Percentiles rank a stretch among this genome's conserved stretches.
These are phyloP conservation scores for Procambarus virginalis DNA, from an alignment of 1,140 invertebrate species.

Conservation along the genomic window DNA sequence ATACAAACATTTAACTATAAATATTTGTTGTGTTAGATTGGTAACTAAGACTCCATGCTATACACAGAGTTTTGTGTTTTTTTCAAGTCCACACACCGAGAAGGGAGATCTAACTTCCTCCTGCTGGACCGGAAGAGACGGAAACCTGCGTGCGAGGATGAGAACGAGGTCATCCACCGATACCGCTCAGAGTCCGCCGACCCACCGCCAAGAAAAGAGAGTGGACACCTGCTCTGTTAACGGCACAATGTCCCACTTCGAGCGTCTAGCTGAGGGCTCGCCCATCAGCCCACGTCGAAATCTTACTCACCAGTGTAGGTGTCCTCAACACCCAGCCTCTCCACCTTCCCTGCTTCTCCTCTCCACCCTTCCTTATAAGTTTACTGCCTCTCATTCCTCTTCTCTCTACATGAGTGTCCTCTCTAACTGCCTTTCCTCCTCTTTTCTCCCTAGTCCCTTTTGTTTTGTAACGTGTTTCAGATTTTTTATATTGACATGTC, in stretches of 20 bases:
- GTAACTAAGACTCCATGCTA: too few species aligned
- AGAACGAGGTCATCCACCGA: slow-evolving; percentile 86
- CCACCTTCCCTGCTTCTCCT: too few species aligned
- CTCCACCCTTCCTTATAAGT: too few species aligned
- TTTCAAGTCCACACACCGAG: slow-evolving; percentile 98
- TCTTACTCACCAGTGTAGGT: slow-evolving; percentile 84
- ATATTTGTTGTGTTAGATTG: too few species aligned
- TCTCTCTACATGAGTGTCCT: too few species aligned
- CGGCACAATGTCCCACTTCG: slow-evolving; percentile 87
- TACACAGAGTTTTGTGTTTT: slow-evolving; percentile 15
- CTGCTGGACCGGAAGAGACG: slow-evolving; percentile 96
- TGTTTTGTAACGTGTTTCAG: too few species aligned
- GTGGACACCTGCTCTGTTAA: slow-evolving; percentile 95
- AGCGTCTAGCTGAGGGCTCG: slow-evolving; percentile 96
- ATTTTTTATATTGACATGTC: too few species aligned
- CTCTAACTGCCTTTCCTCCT: too few species aligned
- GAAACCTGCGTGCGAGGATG: slow-evolving; percentile 96
- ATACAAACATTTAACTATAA: too few species aligned
- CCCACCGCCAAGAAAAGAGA: slow-evolving; percentile 93
- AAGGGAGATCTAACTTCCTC: slow-evolving; percentile 99
- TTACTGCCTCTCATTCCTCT: too few species aligned
- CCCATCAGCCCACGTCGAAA: slow-evolving; percentile 89
- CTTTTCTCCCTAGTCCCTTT: too few species aligned
- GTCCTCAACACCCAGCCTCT: background rate
- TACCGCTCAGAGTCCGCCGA: slow-evolving; percentile 79